phyloP scores from a whole-genome alignment of 2,113 vertebrate genomes.

The Eulemur macaco region DNA sequence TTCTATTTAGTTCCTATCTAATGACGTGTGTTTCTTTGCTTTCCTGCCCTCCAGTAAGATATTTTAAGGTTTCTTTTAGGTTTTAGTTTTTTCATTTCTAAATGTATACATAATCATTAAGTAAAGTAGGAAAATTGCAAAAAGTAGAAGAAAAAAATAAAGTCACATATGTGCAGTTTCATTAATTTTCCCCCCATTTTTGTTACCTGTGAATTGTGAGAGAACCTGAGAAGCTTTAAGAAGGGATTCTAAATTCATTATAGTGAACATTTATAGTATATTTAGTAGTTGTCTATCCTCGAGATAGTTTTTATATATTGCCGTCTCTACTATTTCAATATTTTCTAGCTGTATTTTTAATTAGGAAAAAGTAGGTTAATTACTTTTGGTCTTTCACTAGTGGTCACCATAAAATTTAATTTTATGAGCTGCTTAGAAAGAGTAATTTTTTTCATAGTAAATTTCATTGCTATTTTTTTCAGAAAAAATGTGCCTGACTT shows the following conservation, averaged over 20 bases:
- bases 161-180: background rate
- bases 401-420: conserved; percentile 29
- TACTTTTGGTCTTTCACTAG: background rate
- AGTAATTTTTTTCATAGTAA: background rate
- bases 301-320: background rate
- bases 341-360: conserved; percentile 8
- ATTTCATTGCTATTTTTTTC: conserved; percentile 3
- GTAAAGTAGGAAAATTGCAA: background rate
- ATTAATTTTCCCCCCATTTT: background rate
- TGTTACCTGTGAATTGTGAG: background rate
- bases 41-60: background rate
- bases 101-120: background rate
- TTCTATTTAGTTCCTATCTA: background rate
- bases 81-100: background rate
- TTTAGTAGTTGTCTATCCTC: background rate
- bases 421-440: conserved; percentile 40
- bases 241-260: background rate
- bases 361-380: background rate
- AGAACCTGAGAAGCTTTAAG: background rate
- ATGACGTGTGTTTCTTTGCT: background rate
- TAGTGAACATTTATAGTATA: background rate
- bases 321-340: background rate
- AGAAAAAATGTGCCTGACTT: background rate
- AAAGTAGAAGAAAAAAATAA: background rate
- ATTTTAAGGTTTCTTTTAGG: background rate